Conservation (phyloP, 2,797 vertebrate species). For the Tokudaia tokunoshimensis region DNA sequence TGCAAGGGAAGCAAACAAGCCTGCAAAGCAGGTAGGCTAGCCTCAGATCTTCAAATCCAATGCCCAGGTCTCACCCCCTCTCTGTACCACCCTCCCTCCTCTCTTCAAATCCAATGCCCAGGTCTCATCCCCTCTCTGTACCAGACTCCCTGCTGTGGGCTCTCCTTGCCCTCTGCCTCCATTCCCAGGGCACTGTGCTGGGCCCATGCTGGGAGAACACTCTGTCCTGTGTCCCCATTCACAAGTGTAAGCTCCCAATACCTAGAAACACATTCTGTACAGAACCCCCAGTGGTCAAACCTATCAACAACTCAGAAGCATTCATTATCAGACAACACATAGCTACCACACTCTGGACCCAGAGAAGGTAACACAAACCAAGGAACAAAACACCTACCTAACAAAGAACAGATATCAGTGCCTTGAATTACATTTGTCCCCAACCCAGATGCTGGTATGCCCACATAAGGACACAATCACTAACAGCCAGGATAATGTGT, state of each 20-base stretch:
- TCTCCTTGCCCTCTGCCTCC: neutral
- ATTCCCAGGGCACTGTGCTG: neutral
- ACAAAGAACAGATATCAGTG: no score
- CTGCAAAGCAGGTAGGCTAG: neutral
- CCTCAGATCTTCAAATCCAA: neutral
- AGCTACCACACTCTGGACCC: neutral
- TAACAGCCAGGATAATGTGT: neutral
- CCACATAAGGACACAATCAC: neutral
- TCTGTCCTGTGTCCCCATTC: neutral
- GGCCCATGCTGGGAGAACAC: neutral
- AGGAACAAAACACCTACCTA: neutral
- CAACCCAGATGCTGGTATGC: neutral
- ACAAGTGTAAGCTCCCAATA: neutral
- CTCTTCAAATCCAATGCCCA: neutral
- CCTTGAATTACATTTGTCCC: neutral
- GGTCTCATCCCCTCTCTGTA: neutral
- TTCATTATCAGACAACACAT: no score
- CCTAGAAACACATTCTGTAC: neutral
- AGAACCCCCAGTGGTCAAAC: neutral
- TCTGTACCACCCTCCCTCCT: no score
- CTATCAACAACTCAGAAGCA: neutral
- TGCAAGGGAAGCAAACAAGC: neutral
- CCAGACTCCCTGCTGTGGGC: neutral
- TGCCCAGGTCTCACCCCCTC: neutral
- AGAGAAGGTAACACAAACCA: neutral